A percentile compares a stretch with the other conserved stretches of the same genome.
These are phyloP conservation scores for Labrus mixtus DNA, from an alignment of 2,113 vertebrate species.

Conservation along the genomic window DNA sequence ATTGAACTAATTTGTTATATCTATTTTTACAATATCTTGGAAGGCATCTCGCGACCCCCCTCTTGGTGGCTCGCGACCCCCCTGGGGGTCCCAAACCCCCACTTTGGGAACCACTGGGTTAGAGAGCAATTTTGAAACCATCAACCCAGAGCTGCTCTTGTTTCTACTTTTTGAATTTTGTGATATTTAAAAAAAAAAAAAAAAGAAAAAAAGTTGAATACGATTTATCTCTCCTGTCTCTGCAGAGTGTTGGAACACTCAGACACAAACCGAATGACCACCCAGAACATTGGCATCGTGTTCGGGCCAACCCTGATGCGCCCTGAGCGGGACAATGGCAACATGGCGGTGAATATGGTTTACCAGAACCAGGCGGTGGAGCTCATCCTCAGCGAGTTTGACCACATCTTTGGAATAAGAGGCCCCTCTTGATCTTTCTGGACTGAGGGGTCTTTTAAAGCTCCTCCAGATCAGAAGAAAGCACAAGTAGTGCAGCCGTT, in stretches of 20 bases:
- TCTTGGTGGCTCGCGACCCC: too few species aligned
- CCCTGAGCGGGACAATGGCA: constrained; percentile 86
- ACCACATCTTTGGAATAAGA: constrained; percentile 80
- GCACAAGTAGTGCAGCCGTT: constrained; percentile 62
- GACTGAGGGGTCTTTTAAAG: constrained; percentile 23
- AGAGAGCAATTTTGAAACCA: too few species aligned
- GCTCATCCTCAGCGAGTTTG: constrained; percentile 88
- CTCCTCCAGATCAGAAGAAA: constrained; percentile 48
- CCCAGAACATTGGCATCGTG: constrained; percentile 95
- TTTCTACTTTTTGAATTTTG: background rate
- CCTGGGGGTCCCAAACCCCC: too few species aligned
- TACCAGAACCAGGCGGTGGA: constrained; percentile 92
- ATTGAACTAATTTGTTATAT: too few species aligned
- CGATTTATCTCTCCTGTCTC: background rate
- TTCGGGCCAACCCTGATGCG: constrained; percentile 94
- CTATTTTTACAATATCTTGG: too few species aligned
- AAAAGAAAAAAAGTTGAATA: background rate
- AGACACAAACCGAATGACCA: constrained; percentile 90
- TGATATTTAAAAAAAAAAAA: background rate
- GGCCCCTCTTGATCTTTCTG: constrained; percentile 60
- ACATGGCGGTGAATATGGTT: constrained; percentile 87
- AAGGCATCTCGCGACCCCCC: too few species aligned
- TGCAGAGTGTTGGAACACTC: constrained; percentile 87
- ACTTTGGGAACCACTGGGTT: too few species aligned
- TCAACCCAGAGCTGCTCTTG: background rate